Evolutionary conservation across 2,113 vertebrate species (phyloP), one percentile per base, ranked within the genome.

Genomic region (Onychostoma macrolepis): DNA sequence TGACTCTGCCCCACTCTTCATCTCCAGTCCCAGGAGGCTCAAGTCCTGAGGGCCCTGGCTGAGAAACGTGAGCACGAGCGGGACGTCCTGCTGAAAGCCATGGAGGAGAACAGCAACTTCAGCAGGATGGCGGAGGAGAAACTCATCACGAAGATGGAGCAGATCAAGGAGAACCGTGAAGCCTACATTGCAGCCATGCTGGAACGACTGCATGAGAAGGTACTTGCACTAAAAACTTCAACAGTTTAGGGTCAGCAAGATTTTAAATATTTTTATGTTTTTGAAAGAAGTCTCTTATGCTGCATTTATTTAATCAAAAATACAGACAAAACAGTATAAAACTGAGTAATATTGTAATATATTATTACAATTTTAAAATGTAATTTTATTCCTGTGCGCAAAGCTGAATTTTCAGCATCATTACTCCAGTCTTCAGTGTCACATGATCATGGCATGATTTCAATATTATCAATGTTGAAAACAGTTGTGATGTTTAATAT

Each of bases 71-170:
- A 97, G 0, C 97, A 97, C 0, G 96, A 97, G 87, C 90, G 96
- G 45, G 96, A 97, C 8, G 97, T 97, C 89, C 96, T 97, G 58
- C 95, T 97, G 88, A 97, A 96, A 82, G 97, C 97, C 91, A 95
- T 97, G 0, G 96, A 97, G 91, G 96, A 97, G 91, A 97, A 97
- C 93, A 96, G 96, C 91, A 97, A 97, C 90, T 97, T 97, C 94
- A 97, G 95, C 93, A 96, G 95, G 87, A 94, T 93, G 94, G 96
- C 96, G 58, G 96, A 97, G 82, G 96, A 96, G 89, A 95, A 94
- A 85, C 94, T 97, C 86, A 94, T 92, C 0, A 94, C 96, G 92
- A 97, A 94, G 91, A 97, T 97, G 95, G 97, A 97, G 10, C 95
- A 95, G 91, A 97, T 96, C 89, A 96, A 95, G 90, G 96, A 97